phyloP scores from a whole-genome alignment of 2,797 vertebrate genomes.

The Lacerta bilineata region DNA sequence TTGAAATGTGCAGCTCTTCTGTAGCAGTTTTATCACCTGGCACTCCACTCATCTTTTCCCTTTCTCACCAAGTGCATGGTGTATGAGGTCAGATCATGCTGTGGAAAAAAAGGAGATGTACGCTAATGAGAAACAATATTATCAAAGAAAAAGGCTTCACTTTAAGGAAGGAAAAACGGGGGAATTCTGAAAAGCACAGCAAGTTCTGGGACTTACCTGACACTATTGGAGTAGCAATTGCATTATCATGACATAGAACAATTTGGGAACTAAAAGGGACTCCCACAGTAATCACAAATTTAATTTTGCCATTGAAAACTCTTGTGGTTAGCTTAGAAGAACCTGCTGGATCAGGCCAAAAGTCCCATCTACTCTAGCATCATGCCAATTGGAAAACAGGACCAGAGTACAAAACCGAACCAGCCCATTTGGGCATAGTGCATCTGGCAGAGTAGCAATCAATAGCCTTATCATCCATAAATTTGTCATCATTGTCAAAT shows the following conservation, averaged over 20 bases:
- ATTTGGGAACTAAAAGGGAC: neutral
- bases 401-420: too few species aligned
- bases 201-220: neutral
- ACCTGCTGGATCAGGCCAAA: neutral
- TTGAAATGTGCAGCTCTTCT: conserved; percentile 46
- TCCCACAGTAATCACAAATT: neutral
- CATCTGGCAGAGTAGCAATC: too few species aligned
- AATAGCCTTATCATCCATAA: too few species aligned
- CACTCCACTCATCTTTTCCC: conserved; percentile 27
- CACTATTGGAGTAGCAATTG: neutral
- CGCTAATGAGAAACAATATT: conserved; percentile 16
- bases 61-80: conserved; percentile 26
- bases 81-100: conserved; percentile 2
- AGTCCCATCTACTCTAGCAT: too few species aligned
- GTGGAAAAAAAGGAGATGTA: conserved; percentile 28
- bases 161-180: neutral
- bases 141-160: neutral
- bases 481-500: neutral
- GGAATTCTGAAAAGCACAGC: neutral
- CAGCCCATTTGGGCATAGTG: too few species aligned
- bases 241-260: neutral
- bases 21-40: conserved; percentile 34
- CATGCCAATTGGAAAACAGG: too few species aligned
- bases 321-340: neutral
- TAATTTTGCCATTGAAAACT: neutral